A percentile compares a stretch with the other conserved stretches of the same genome.
Evolutionary conservation across 2,113 vertebrate species (phyloP).

Genomic region (Peromyscus californicus): DNA sequence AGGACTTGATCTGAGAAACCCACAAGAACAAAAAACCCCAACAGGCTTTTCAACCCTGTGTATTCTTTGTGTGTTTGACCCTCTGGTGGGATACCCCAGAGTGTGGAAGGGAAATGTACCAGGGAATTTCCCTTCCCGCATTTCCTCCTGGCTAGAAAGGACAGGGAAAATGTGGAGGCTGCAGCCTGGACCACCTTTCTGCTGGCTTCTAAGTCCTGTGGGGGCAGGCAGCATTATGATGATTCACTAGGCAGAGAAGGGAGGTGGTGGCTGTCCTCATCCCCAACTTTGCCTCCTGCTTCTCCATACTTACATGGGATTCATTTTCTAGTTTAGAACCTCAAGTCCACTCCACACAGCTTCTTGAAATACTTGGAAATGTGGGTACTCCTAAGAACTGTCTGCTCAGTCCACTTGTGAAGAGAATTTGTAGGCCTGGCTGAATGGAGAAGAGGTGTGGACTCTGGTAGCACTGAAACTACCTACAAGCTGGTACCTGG

Average conservation of each 20-base stretch:
- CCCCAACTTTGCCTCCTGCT: fast-evolving
- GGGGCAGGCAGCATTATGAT: too few species aligned
- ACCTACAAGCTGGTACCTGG: fast-evolving
- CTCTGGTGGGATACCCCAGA: neutral
- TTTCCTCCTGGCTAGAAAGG: too few species aligned
- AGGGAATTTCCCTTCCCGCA: fast-evolving
- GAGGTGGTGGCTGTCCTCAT: too few species aligned
- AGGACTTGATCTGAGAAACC: neutral
- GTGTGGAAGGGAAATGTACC: fast-evolving
- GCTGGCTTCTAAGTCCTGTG: fast-evolving
- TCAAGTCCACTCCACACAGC: neutral
- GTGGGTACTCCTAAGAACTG: neutral
- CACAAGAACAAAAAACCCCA: neutral
- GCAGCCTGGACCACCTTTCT: fast-evolving
- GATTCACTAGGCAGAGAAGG: neutral
- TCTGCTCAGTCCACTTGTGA: fast-evolving
- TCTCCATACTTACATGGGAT: neutral
- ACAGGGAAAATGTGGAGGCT: neutral
- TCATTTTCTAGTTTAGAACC: neutral
- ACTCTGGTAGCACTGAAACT: fast-evolving
- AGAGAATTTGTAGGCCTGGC: neutral
- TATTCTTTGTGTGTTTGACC: neutral
- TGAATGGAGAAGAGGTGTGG: neutral
- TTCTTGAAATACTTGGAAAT: neutral
- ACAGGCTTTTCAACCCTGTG: fast-evolving